Evolutionary conservation across 2,888 invertebrate species (phyloP).

Genomic region (Lepidochrysops patricia): DNA sequence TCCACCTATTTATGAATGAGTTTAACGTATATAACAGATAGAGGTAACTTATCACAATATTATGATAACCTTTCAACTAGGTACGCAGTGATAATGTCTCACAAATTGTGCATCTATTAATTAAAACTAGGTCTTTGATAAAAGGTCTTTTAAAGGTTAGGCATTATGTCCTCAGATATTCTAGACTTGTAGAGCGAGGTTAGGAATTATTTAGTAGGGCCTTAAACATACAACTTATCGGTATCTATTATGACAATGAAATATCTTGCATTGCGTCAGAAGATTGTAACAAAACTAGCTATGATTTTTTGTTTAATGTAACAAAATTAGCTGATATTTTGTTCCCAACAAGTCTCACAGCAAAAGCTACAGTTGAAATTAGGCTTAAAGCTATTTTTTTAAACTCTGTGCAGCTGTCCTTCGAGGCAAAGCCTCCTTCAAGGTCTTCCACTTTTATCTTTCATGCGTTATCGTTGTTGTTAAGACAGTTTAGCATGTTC

Average conservation of each 20-base stretch:
- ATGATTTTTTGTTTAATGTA: too few species aligned
- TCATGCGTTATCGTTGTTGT: too few species aligned
- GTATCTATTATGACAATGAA: background rate
- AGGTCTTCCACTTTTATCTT: too few species aligned
- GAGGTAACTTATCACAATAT: conserved; percentile 1
- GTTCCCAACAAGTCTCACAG: too few species aligned
- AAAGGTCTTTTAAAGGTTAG: background rate
- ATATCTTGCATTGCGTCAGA: background rate
- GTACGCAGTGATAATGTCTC: background rate
- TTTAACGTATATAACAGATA: background rate
- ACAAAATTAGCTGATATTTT: too few species aligned
- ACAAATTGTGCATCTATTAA: background rate
- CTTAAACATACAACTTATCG: background rate
- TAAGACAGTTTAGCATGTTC: too few species aligned
- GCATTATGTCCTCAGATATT: conserved; percentile 3
- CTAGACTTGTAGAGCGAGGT: conserved; percentile 1
- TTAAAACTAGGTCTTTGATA: conserved; percentile 9
- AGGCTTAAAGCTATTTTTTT: too few species aligned
- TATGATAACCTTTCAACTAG: background rate
- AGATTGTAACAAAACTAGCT: too few species aligned
- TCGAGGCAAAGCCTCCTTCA: too few species aligned
- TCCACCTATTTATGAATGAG: conserved; percentile 2
- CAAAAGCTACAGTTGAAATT: too few species aligned
- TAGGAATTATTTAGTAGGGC: background rate
- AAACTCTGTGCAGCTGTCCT: too few species aligned